Percentiles rank a stretch among this genome's conserved stretches.
These are phyloP conservation scores for Octonoba sinensis DNA, from an alignment of 2,888 invertebrate species.

Conservation along the genomic window DNA sequence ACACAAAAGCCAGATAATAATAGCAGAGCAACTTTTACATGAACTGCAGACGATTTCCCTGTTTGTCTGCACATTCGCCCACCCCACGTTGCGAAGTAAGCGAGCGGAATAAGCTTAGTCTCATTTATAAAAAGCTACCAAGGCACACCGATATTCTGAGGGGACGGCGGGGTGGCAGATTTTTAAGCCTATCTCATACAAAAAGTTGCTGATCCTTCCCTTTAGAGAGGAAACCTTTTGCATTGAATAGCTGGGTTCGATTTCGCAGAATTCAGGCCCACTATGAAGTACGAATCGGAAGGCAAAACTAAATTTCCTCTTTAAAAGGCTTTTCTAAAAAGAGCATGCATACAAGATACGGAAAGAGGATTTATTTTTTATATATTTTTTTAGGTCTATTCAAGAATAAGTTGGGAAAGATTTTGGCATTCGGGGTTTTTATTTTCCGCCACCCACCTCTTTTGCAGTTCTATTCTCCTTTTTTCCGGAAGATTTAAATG, in stretches of 20 bases:
- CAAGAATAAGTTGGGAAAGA: slow-evolving; percentile 30
- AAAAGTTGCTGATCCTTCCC: slow-evolving; percentile 36
- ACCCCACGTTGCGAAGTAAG: neutral
- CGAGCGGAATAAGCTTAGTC: slow-evolving; percentile 19
- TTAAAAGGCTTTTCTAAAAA: neutral
- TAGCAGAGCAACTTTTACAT: neutral
- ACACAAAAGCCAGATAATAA: slow-evolving; percentile 6
- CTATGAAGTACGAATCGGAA: too few species aligned
- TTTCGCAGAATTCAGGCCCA: too few species aligned
- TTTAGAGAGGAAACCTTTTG: slow-evolving; percentile 38
- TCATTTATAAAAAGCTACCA: slow-evolving; percentile 44
- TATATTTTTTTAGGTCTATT: slow-evolving; percentile 44
- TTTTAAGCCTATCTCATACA: slow-evolving; percentile 49
- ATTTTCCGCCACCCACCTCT: slow-evolving; percentile 3
- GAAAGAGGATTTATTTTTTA: slow-evolving; percentile 2
- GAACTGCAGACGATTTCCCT: too few species aligned
- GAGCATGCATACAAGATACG: neutral
- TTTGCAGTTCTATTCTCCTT: neutral
- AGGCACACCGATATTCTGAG: neutral
- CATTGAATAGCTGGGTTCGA: slow-evolving; percentile 21
- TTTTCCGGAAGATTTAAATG: neutral
- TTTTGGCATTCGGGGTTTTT: slow-evolving; percentile 13
- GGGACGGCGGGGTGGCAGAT: slow-evolving; percentile 10
- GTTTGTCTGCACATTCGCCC: neutral
- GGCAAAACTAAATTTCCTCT: slow-evolving; percentile 12